These are phyloP conservation scores for Melanotaenia pygmaea DNA, from an alignment of 2,797 vertebrate genomes.

Conservation along the genomic window DNA sequence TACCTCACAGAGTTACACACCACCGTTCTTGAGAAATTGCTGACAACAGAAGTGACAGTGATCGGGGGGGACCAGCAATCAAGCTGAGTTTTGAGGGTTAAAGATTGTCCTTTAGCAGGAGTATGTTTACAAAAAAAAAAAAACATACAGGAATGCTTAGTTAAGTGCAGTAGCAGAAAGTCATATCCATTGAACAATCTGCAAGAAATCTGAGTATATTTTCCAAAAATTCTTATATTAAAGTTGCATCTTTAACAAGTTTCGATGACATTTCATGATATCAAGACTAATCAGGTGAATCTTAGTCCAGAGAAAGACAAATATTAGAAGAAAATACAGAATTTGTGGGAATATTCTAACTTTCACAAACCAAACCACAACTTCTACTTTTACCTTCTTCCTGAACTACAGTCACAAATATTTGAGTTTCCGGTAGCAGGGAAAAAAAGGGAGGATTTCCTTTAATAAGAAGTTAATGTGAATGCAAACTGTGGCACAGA, in stretches of 20 bases:
- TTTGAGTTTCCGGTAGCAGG: constrained; percentile 29
- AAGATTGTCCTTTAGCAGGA: not conserved
- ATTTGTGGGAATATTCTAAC: not conserved
- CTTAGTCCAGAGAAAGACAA: not conserved
- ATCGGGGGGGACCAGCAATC: too few relatives aligned
- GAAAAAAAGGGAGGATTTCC: constrained; percentile 40
- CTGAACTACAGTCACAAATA: constrained; percentile 27
- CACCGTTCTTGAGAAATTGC: too few relatives aligned
- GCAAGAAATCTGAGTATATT: not conserved
- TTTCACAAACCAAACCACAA: constrained; percentile 12
- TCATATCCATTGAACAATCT: too few relatives aligned
- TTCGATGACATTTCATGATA: not conserved
- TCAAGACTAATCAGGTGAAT: too few relatives aligned
- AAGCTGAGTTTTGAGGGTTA: too few relatives aligned
- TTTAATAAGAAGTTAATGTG: constrained; percentile 29
- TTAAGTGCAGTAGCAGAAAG: too few relatives aligned
- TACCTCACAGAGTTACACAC: too few relatives aligned
- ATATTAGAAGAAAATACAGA: not conserved
- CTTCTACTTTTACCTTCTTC: constrained; percentile 21
- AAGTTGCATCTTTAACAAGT: not conserved
- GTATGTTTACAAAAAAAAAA: too few relatives aligned
- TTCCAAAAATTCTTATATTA: not conserved
- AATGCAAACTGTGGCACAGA: constrained; percentile 28
- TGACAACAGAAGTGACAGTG: too few relatives aligned
- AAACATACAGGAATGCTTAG: too few relatives aligned